A percentile compares a stretch with the other conserved stretches of the same genome.
Evolutionary conservation across 2,113 vertebrate species (phyloP).

Genomic region (Chaetura pelagica): DNA sequence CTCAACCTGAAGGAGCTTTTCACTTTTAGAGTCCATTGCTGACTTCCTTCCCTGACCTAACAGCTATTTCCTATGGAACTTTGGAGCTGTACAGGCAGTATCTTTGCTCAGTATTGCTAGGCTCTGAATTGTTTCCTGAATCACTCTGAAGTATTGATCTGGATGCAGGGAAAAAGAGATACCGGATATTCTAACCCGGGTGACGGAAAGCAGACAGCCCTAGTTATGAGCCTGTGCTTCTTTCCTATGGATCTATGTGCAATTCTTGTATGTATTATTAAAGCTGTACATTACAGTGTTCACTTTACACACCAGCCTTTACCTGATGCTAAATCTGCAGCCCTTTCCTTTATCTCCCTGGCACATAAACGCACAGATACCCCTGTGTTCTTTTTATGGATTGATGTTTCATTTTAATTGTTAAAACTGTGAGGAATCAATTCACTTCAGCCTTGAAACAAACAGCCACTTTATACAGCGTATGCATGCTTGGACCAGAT

Average conservation of each 20-base stretch:
- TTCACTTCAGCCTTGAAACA: slow-evolving; percentile 79
- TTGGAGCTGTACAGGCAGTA: neutral
- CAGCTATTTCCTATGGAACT: neutral
- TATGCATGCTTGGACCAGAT: slow-evolving; percentile 55
- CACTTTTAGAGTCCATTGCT: neutral
- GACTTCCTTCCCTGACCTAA: neutral
- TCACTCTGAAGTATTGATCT: neutral
- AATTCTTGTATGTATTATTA: slow-evolving; percentile 83
- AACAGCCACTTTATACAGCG: slow-evolving; percentile 72
- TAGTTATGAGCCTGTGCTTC: slow-evolving; percentile 55
- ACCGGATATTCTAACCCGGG: neutral
- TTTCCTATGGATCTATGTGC: slow-evolving; percentile 84
- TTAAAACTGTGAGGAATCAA: slow-evolving; percentile 79
- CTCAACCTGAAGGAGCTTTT: slow-evolving; percentile 6
- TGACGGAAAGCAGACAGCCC: slow-evolving; percentile 34
- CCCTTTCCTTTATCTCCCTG: slow-evolving; percentile 46
- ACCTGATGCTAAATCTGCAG: slow-evolving; percentile 66
- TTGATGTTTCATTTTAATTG: slow-evolving; percentile 54
- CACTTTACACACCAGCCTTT: slow-evolving; percentile 76
- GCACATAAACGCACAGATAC: slow-evolving; percentile 74
- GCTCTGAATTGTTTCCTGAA: neutral
- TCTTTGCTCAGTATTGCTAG: slow-evolving; percentile 41
- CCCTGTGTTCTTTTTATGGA: slow-evolving; percentile 53
- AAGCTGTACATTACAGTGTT: slow-evolving; percentile 81
- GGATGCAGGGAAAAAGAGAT: neutral